These are phyloP conservation scores for Tokudaia tokunoshimensis DNA, from an alignment of 2,797 vertebrate species.

Conservation along the genomic window DNA sequence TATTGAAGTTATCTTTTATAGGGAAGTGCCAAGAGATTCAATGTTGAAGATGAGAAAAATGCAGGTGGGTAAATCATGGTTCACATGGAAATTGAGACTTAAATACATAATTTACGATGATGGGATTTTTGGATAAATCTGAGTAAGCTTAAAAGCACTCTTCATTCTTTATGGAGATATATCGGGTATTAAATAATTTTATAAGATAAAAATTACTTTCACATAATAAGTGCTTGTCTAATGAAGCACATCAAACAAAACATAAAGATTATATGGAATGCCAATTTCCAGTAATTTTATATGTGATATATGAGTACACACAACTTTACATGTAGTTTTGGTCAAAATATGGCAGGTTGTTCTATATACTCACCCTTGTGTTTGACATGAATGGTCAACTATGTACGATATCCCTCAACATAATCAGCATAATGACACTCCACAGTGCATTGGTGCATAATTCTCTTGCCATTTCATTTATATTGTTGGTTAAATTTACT, in stretches of 20 bases:
- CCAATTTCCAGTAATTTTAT: background rate
- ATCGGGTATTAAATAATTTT: background rate
- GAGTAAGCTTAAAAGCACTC: background rate
- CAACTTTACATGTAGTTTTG: background rate
- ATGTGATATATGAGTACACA: background rate
- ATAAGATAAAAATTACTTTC: background rate
- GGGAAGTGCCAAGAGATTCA: background rate
- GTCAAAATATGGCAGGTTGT: background rate
- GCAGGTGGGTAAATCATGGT: background rate
- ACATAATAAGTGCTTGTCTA: background rate
- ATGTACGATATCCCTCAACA: background rate
- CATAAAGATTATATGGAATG: background rate
- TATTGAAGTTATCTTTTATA: background rate
- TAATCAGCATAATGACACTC: background rate
- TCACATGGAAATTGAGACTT: background rate
- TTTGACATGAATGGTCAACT: background rate
- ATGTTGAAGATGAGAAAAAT: background rate
- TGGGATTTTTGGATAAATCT: background rate
- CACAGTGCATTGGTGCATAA: background rate
- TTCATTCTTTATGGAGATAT: background rate
- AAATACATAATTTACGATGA: background rate
- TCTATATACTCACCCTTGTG: background rate
- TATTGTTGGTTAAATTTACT: background rate
- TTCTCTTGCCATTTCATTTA: background rate
- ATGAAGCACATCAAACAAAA: background rate